Evolutionary conservation across 2,797 vertebrate species (phyloP), one percentile per base, ranked within the genome.

Genomic region (Balearica regulorum): DNA sequence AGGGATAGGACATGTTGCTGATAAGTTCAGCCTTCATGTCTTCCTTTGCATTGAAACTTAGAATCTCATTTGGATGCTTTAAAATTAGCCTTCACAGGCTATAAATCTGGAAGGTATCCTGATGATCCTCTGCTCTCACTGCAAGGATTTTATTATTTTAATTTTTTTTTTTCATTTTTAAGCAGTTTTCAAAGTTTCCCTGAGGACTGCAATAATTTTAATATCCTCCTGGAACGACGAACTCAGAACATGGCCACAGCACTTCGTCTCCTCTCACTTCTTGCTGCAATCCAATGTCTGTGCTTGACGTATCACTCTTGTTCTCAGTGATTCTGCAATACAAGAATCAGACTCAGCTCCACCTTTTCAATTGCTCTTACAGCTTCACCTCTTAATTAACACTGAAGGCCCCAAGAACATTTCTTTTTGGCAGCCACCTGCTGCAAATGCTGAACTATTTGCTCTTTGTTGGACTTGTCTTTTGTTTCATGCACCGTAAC

Each of bases 401-500:
- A 5, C 18, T 6, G 37, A 25, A 78, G 19, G 5, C 49, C 58
- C 46, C 43, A 61, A 41, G 13, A 79, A 65, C 26, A 29, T 49
- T 72, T 75, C 8, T 12, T 79, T 71, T 51, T 24, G n/a, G 35
- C 9, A 48, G 5, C 7, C 51, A 10, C 5, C 8, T 41, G 33
- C 5, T 55, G 10, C 1, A 2, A 31, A 41, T 0, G 0, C 19
- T 3, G 58, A 65, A 13, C 18, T 37, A 11, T 60, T 75, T 17
- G 8, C 41, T 71, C 65, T 66, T 64, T 71, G 6, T 33, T 71
- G 54, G 58, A 29, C 21, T 31, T 71, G 14, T 11, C 53, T 41
- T 10, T 71, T 51, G 33, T 76, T 84, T 84, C 49, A 49, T 0
- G 5, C 46, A 6, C 5, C 0, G 1, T 65, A 57, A 6, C 33